Evolutionary conservation across 2,113 vertebrate species (phyloP), one percentile per base, ranked within the genome.

Genomic region (Entomyzon cyanotis): DNA sequence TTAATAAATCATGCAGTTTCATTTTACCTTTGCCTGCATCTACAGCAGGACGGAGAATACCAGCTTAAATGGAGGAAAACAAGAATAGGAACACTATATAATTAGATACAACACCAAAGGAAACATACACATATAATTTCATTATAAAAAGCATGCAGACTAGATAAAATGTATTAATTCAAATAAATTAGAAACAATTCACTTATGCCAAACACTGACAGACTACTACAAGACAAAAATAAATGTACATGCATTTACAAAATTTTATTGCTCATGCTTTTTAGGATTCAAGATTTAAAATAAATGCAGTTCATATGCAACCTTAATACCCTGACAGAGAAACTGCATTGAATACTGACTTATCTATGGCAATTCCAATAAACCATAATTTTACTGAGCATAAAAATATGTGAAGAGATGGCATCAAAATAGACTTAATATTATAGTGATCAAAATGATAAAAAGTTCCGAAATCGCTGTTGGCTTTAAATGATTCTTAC

Each of bases 1-100:
- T 93, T 95, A 96, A 98, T 42, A 97, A 97, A 94, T 97, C 98
- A 98, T 98, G 98, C 98, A 98, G 87, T 93, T 97, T 97, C 81
- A 96, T 96, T 97, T 99, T 99, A 99, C 99, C 99, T 99, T 99
- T 99, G 98, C 97, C 98, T 98, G 97, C 96, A 97, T 98, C 98
- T 99, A 99, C 97, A 97, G 98, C 97, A 97, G 98, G 98, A 98
- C n/a, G 98, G 79, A 96, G 98, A 98, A 98, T 97, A 98, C 96
- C 96, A 97, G 98, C 98, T 98, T 99, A 96, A 97, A 97, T 87
- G 97, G 96, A 92, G 97, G 90, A 97, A 98, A 96, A 98, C 94
- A 98, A 97, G 98, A 98, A 98, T 27, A 98, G 95, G 97, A 96
- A 98, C 92, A 97, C 97, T 98, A 91, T 95, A 97, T 97, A 96